Percentiles rank a stretch among this genome's conserved stretches.
Evolutionary conservation across 2,113 vertebrate genomes (phyloP).

Genomic region (Vanacampus margaritifer): DNA sequence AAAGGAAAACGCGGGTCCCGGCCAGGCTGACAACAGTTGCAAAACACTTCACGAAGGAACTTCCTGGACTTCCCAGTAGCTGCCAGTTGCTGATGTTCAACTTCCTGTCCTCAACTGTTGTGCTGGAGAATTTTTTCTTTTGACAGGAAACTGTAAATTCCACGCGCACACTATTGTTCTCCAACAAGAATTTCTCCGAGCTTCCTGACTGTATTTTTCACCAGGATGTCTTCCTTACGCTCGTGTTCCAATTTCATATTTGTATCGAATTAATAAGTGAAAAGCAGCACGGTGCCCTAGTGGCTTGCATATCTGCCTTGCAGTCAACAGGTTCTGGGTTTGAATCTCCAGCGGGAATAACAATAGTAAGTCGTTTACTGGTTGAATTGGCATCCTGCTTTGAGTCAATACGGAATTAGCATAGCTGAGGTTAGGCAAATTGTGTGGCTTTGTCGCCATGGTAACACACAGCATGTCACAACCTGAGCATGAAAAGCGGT

Average conservation of each 20-base stretch:
- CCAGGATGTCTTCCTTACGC: not conserved
- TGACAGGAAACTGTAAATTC: conserved; percentile 42
- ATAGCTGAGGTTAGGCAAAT: conserved; percentile 3
- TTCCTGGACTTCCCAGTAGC: conserved; percentile 2
- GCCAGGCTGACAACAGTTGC: no score
- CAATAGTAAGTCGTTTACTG: no score
- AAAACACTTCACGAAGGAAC: conserved; percentile 3
- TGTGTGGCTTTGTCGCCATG: conserved; percentile 1
- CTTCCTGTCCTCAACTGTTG: conserved; percentile 27
- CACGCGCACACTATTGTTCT: conserved; percentile 25
- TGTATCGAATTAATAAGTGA: no score
- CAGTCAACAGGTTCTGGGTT: no score
- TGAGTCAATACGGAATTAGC: not conserved
- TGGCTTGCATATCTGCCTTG: no score
- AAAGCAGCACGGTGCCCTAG: no score
- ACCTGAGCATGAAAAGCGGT: not conserved
- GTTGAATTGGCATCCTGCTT: not conserved
- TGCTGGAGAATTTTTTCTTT: not conserved
- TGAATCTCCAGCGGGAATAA: no score
- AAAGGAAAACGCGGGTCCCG: no score
- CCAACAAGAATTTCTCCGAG: conserved; percentile 18
- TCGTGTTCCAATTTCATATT: no score
- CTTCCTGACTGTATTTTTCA: not conserved
- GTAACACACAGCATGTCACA: not conserved
- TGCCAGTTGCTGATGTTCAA: conserved; percentile 16